Evolutionary conservation across 2,797 vertebrate species (phyloP).

Genomic region (Sebastes trivittatus): DNA sequence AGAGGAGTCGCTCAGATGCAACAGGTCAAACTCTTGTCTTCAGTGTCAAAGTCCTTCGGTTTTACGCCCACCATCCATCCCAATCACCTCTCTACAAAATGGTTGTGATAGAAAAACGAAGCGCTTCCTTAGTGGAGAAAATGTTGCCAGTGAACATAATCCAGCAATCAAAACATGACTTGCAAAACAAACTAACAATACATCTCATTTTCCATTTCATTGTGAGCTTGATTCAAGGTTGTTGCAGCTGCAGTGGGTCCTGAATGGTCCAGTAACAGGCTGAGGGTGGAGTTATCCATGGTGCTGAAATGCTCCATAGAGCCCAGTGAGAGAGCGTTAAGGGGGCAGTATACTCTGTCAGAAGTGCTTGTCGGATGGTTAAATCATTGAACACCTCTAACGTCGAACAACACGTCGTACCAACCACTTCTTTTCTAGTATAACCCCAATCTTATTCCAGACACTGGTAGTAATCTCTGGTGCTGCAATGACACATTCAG

Average conservation of each 20-base stretch:
- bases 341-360: not conserved
- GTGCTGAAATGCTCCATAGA: constrained; percentile 24
- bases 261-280: not conserved
- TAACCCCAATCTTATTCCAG: not conserved
- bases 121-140: not conserved
- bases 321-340: not conserved
- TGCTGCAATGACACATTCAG: constrained; percentile 20
- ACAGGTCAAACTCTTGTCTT: not conserved
- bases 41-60: not conserved
- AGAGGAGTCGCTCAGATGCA: not conserved
- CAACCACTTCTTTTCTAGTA: not conserved
- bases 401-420: not conserved
- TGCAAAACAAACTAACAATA: not conserved
- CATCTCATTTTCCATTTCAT: not conserved
- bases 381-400: not conserved
- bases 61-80: not conserved
- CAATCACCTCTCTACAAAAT: not conserved
- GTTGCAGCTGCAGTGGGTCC: not conserved
- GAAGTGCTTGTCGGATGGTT: not conserved
- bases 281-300: constrained; percentile 7
- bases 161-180: not conserved
- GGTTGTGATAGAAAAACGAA: not conserved
- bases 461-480: not conserved
- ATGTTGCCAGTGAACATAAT: not conserved
- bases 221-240: not conserved